Base-by-base conservation (phyloP, 2,113 vertebrate genomes). In the Monopterus albus region DNA sequence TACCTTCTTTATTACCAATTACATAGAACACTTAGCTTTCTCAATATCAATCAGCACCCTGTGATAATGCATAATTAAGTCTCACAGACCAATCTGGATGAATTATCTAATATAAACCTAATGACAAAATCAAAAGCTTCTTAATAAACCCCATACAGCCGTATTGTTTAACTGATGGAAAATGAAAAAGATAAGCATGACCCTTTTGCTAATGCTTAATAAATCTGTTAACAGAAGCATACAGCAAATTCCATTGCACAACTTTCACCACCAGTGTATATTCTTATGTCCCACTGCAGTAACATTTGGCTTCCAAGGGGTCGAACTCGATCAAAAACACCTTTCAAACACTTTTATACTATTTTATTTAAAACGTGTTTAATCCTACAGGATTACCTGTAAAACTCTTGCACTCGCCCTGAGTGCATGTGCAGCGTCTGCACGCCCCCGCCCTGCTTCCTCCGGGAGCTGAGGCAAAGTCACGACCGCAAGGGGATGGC, bases 1-100 rank as follows among this genome's bases (percentile, higher is more conserved):
- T 84, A 75, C 87, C 83, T 89, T 88, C 83, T 91, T 90, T 90
- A 92, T 92, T 92, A 90, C 90, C 89, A 92, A 92, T 92, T 91
- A 92, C 88, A 90, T 90, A 89, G 90, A 89, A 91, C 84, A 90
- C 88, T 90, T 96, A 95, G 94, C 94, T 97, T 96, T 97, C 95
- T 91, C 89, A 90, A 96, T 96, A 98, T 97, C 96, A 96, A 96
- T 97, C 95, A 97, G 95, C 94, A 94, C 93, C 93, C 95, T 95
- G 95, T 95, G 95, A 90, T 91, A 88, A 91, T 86, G 85, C 85
- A 91, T 90, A 89, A 92, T 90, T 89, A 91, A 87, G 84, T 89
- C 86, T 82, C 83, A 63, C 83, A 79, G 89, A 79, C 87, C 90
- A 91, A 86, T 90, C 89, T 88, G 87, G 80, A 76, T 88, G 86